A percentile compares a stretch with the other conserved stretches of the same genome.
These are phyloP conservation scores for Uria lomvia DNA, from an alignment of 2,113 vertebrate species.

Conservation along the genomic window DNA sequence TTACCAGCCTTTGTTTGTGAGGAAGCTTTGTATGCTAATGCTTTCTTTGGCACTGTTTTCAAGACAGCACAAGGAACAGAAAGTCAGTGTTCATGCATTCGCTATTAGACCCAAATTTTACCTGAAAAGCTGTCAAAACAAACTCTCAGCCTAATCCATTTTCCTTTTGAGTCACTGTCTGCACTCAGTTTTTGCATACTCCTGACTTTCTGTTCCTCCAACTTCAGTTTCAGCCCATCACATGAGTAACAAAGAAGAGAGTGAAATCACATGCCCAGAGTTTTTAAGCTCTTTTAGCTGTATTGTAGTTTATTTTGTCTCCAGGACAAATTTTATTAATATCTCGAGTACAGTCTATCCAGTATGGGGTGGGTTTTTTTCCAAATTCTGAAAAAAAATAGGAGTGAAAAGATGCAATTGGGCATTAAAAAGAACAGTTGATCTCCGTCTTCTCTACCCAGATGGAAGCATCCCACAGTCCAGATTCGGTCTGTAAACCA, in stretches of 20 bases:
- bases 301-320: not conserved
- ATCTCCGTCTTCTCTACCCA: not conserved
- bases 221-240: not conserved
- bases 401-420: not conserved
- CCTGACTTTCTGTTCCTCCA: slow-evolving; percentile 9
- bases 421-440: not conserved
- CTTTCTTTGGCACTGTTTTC: not conserved
- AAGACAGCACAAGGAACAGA: not conserved
- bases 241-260: not conserved
- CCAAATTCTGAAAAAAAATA: not conserved
- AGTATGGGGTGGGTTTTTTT: not conserved
- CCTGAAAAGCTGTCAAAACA: slow-evolving; percentile 26
- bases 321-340: not conserved
- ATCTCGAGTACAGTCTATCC: not conserved
- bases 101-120: not conserved
- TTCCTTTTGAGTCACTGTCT: not conserved
- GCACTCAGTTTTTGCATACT: not conserved
- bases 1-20: not conserved
- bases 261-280: not conserved
- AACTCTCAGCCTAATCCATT: not conserved
- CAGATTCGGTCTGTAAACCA: not conserved
- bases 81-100: not conserved
- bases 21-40: not conserved
- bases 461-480: not conserved
- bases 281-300: not conserved